Percentiles rank a stretch among this genome's conserved stretches.
These are phyloP conservation scores for Sebastes matsubarae DNA, from an alignment of 2,797 vertebrate genomes.

Conservation along the genomic window DNA sequence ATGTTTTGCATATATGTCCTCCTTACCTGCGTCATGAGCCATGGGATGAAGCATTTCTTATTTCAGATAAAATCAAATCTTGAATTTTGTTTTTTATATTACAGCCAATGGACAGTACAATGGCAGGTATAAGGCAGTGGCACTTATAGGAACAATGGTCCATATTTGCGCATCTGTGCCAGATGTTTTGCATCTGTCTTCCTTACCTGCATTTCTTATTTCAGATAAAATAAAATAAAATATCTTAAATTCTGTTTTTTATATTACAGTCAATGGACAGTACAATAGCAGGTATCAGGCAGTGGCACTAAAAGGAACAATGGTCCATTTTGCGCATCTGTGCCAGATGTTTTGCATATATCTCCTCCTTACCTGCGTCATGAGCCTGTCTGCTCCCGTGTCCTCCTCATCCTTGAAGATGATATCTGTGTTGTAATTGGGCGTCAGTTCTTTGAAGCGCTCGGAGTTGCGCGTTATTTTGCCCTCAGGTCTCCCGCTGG, in stretches of 20 bases:
- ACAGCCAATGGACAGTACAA: not conserved
- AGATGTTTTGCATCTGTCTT: not conserved
- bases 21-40: constrained; percentile 95
- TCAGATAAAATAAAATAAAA: too few species aligned
- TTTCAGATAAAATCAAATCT: not conserved
- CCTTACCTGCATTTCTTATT: too few species aligned
- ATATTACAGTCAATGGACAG: not conserved
- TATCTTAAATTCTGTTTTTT: not conserved
- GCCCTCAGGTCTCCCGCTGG: constrained; percentile 95
- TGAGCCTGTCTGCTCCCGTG: constrained; percentile 92
- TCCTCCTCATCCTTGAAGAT: constrained; percentile 99
- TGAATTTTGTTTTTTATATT: not conserved
- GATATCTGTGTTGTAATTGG: constrained; percentile 98
- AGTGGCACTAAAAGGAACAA: not conserved
- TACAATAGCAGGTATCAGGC: not conserved
- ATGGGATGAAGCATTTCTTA: constrained; percentile 26
- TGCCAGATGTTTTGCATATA: not conserved
- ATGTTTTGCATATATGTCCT: not conserved
- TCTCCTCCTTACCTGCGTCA: constrained; percentile 91
- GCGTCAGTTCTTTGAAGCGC: constrained; percentile 95
- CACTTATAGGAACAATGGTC: not conserved
- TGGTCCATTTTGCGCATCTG: not conserved
- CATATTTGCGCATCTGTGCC: not conserved
- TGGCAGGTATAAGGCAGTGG: not conserved
- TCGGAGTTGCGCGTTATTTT: constrained; percentile 95